Base-by-base conservation (phyloP, 2,797 vertebrate genomes). In the Sebastes variabilis region DNA sequence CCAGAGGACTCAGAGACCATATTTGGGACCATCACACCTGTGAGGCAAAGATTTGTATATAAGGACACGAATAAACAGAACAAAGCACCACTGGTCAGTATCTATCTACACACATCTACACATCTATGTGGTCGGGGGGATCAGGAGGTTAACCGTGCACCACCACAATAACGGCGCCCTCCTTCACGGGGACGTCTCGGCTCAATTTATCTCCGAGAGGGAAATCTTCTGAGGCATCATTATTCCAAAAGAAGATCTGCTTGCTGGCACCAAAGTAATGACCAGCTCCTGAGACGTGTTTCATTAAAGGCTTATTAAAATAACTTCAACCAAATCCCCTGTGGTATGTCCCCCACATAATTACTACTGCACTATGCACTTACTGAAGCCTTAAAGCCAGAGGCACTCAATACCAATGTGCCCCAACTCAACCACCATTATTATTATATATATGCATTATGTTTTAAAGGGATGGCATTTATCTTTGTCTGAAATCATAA, bases 11-110 rank as follows among this genome's bases (percentile, higher is more conserved):
- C 95, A 81, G 95, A 89, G 66, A 94, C 92, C 90, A 94, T 88
- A 89, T 89, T 94, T 81, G 94, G 93, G 82, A 94, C 91, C 92
- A 94, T 93, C 90, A 96, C 92, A 95, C 96, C 96, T 96, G 93
- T 61, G 92, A 94, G 92, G 92, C 65, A 95, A 90, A 94, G 83
- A 94, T 67, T 77, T 85, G 70, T 18, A 79, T 84, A 79, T 84
- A 22, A 89, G 83, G 56, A 92, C 70, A 89, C 75, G 74, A 86
- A 78, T 78, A 69, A 68, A 82, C 76, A 84, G 30, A 75, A 73
- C 11, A 56, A 88, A 67, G 36, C 76, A 77, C 22, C 6, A 38
- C 38, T 46, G 14, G 20, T 75, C 20, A 74, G 71, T 14, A 46
- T 46, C 14, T 46, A 46, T 18, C 42, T 46, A 46, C 14, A 14